Conservation (phyloP, 2,888 invertebrate genomes). For the Leucoma salicis region DNA sequence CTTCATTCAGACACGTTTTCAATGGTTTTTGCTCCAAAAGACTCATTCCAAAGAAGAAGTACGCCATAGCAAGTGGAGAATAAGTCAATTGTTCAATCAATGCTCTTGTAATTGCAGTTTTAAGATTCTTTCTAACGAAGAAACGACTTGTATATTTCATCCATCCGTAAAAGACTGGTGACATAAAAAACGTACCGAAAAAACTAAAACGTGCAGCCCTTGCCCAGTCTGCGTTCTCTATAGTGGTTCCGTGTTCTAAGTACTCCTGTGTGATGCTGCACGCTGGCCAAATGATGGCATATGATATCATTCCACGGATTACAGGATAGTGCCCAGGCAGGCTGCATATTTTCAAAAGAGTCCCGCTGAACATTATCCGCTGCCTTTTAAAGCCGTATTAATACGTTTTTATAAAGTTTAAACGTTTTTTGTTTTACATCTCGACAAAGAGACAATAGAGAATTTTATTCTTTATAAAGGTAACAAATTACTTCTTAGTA, state of each 20-base stretch:
- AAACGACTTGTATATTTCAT: slow-evolving; percentile 75
- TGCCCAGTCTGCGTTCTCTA: slow-evolving; percentile 73
- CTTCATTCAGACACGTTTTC: slow-evolving; percentile 84
- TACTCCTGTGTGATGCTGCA: slow-evolving; percentile 86
- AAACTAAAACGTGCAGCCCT: slow-evolving; percentile 86
- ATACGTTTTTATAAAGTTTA: too few relatives aligned
- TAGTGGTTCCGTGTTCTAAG: slow-evolving; percentile 48
- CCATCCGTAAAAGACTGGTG: slow-evolving; percentile 90
- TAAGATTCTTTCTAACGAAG: slow-evolving; percentile 48
- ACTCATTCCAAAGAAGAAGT: slow-evolving; percentile 90
- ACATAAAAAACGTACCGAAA: slow-evolving; percentile 88
- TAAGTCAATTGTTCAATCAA: slow-evolving; percentile 87
- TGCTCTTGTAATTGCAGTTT: slow-evolving; percentile 60
- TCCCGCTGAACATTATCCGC: neutral
- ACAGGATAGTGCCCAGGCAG: slow-evolving; percentile 71
- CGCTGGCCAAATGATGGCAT: slow-evolving; percentile 87
- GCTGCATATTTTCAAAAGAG: slow-evolving; percentile 57
- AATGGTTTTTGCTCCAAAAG: slow-evolving; percentile 85
- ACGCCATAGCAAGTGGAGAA: slow-evolving; percentile 86
- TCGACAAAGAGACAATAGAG: too few relatives aligned
- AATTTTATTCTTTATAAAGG: neutral
- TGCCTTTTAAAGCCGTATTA: too few relatives aligned
- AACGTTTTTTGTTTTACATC: too few relatives aligned
- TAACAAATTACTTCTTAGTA: neutral
- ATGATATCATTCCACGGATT: slow-evolving; percentile 85